phyloP scores from a whole-genome alignment of 1,140 invertebrate species.

The Anastatus disparis region DNA sequence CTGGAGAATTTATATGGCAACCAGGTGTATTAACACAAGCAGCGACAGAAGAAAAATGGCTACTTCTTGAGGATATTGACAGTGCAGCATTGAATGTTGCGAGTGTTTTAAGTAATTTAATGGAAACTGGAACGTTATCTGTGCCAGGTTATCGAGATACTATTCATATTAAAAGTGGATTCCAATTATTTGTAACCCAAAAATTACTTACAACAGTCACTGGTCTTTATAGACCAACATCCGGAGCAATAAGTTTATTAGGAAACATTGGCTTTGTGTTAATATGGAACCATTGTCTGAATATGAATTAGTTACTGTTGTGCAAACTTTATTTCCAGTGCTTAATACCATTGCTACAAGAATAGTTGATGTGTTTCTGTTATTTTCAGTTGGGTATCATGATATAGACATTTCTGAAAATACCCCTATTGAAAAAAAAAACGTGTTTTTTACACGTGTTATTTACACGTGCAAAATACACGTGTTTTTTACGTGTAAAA shows the following conservation, averaged over 20 bases:
- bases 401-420: no score
- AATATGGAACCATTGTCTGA: conserved; percentile 82
- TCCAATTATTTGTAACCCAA: conserved; percentile 92
- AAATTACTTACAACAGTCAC: conserved; percentile 69
- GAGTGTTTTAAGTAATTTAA: conserved; percentile 84
- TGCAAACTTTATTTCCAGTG: conserved; percentile 76
- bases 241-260: conserved; percentile 73
- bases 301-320: conserved; percentile 77
- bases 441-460: conserved; percentile 75
- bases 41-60: conserved; percentile 88
- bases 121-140: conserved; percentile 84
- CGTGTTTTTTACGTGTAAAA: no score
- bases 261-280: conserved; percentile 86
- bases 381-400: conserved; percentile 80
- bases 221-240: conserved; percentile 75
- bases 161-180: conserved; percentile 81
- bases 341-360: conserved; percentile 79
- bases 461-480: no score
- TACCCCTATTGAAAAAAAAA: conserved; percentile 35
- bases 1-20: conserved; percentile 97
- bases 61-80: conserved; percentile 96
- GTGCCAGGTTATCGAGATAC: conserved; percentile 89
- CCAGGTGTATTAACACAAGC: conserved; percentile 91
- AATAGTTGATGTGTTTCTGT: conserved; percentile 86
- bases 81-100: conserved; percentile 92